Conservation (phyloP, 2,797 vertebrate genomes). For the Danio tinwini region DNA sequence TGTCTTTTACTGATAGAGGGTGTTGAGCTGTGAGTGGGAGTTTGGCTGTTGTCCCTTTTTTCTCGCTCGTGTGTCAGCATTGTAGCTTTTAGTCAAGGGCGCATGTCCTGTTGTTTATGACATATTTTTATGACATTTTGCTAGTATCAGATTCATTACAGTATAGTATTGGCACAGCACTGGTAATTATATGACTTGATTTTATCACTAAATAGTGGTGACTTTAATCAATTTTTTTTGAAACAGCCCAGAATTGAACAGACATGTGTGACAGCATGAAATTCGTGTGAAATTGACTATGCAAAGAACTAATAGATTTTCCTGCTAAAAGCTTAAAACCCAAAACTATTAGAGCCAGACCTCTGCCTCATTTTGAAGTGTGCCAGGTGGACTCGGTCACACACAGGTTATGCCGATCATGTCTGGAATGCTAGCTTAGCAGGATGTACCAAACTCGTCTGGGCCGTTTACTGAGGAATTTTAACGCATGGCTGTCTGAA, state of each 20-base stretch:
- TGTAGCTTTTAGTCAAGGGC: constrained; percentile 14
- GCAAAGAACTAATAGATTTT: no score
- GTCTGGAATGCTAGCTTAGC: constrained; percentile 74
- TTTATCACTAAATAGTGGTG: not conserved
- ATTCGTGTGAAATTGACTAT: not conserved
- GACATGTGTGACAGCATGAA: not conserved
- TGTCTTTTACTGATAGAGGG: not conserved
- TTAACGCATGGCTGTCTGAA: constrained; percentile 42
- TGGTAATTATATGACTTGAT: not conserved
- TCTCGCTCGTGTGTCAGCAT: constrained; percentile 5
- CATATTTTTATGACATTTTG: not conserved
- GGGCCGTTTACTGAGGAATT: constrained; percentile 48
- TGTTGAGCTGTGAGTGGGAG: not conserved
- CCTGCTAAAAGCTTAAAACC: not conserved
- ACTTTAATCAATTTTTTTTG: constrained; percentile 10
- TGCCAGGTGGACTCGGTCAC: constrained; percentile 40
- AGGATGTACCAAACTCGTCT: constrained; percentile 67
- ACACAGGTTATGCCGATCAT: constrained; percentile 67
- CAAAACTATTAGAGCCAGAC: not conserved
- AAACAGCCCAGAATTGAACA: not conserved
- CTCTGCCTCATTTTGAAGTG: constrained; percentile 23
- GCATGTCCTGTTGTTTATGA: constrained; percentile 6
- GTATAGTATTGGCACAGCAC: not conserved
- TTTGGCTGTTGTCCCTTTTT: not conserved
- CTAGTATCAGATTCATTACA: not conserved